Evolutionary conservation across 35 echinoderm and acorn worm species (phyloP), one percentile per base, ranked within the genome.

Genomic region (Nesometra sesokonis): DNA sequence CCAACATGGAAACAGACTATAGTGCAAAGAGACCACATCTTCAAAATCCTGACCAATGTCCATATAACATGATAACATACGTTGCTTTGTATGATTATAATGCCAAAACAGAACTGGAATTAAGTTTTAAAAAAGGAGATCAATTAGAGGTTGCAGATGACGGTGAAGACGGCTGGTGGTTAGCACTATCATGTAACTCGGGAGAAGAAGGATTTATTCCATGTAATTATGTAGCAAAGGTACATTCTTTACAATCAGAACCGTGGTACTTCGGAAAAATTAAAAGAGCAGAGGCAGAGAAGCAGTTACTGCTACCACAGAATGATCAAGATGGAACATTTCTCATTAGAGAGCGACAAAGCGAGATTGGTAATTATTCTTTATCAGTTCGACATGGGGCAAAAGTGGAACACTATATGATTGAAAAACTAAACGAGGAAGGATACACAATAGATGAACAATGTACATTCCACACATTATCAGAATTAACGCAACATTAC

Each of bases 61-160:
- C 36, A 33, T n/a, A 57, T 33, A 77, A 83, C 79, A 52, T 85
- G 13, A 99, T 92, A 91, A 85, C 91, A 88, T 99, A 90, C 90
- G 88, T 99, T 84, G 96, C 96, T 35, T 84, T 99, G 29, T 99
- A 94, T 90, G 96, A 99, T 82, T 99, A 99, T 81, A 93, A 99
- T 85, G 96, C 96, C 0, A 89, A 93, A 79, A 99, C 96, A 78
- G 89, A 87, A 8, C 93, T 94, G 80, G 96, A 99, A 67, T 99
- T 99, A 85, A 93, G 96, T 90, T 99, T 99, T 80, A 94, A 89
- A 82, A 99, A 99, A 86, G 96, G 96, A 35, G 96, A 99, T 84
- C 89, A 94, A 36, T 82, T 99, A 13, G 96, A 99, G 79, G 93
- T 99, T 34, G 57, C 87, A 67, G 88, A 94, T 46, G 96, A 99